Evolutionary conservation across 2,797 vertebrate species (phyloP), one percentile per base, ranked within the genome.

Genomic region (Adelosebastes latens): DNA sequence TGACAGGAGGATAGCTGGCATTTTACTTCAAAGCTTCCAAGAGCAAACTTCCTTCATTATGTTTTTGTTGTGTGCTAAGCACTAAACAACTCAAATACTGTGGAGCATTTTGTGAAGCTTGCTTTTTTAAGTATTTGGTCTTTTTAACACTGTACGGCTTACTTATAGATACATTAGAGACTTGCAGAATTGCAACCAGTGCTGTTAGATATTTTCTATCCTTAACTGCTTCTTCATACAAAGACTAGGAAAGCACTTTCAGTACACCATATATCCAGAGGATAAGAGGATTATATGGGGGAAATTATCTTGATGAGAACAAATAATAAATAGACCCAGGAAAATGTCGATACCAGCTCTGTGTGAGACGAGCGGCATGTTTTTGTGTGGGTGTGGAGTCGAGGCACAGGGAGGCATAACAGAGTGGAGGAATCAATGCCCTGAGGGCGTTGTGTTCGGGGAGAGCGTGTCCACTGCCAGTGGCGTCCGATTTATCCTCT

Each of bases 321-420:
- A 68, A 81, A 84, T 79, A 64, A 80, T 66, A 73, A 87, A 75
- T 7, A 72, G 32, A 84, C 69, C 39, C 29, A 20, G 69, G 70
- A 79, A 77, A 80, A 80, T 69, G 67, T 82, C 49, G 78, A 79
- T 58, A 52, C 59, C 72, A 77, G 86, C 77, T 77, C 69, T 61
- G 73, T 79, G 70, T 81, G 68, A 76, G 72, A 52, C 18, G 80
- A 84, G 84, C 7, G 25, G 78, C 81, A 65, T 84, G 72, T 81
- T 80, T 85, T 80, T 81, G 81, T 79, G 90, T 89, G 81, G 84
- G 87, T 77, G 80, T 83, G 67, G 86, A 88, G 69, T 79, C 9
- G 86, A 91, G 88, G 88, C 77, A 85, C 87, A 81, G 81, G 76
- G 82, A 87, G 84, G 86, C 74, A 80, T 71, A 85, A 69, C 46